Evolutionary conservation across 2,797 vertebrate genomes (phyloP).

Genomic region (Zalophus californianus): DNA sequence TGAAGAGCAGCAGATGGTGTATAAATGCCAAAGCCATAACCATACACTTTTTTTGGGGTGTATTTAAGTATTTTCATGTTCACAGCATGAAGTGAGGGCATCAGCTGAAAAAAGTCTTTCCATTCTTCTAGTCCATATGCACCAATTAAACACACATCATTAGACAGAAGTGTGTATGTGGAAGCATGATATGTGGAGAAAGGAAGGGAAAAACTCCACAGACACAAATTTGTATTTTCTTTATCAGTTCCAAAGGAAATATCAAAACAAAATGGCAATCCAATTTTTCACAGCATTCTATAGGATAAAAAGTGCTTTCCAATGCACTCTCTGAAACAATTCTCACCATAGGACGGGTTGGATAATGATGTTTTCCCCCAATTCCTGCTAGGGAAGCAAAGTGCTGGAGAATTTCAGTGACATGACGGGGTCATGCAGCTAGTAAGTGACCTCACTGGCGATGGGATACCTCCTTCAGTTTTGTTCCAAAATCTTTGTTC

Average conservation of each 20-base stretch:
- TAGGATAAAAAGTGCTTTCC: not conserved
- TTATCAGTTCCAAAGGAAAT: not conserved
- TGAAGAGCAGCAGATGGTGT: not conserved
- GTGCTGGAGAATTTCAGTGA: not conserved
- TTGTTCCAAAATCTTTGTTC: not conserved
- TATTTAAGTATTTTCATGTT: not conserved
- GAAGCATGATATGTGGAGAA: not conserved
- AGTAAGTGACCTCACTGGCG: fast-evolving
- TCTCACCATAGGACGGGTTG: not conserved
- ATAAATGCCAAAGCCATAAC: not conserved
- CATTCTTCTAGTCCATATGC: not conserved
- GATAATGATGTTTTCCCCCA: not conserved
- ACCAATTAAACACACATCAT: not conserved
- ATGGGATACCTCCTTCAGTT: not conserved
- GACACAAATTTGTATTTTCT: not conserved
- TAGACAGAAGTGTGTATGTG: not conserved
- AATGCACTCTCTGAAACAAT: not conserved
- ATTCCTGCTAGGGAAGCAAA: not conserved
- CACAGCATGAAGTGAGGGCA: not conserved
- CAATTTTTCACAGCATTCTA: not conserved
- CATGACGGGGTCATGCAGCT: fast-evolving
- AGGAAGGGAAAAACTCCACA: not conserved
- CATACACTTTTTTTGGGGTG: not conserved
- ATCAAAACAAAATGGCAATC: not conserved
- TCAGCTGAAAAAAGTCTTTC: not conserved